phyloP scores from a whole-genome alignment of 2,888 invertebrate species.

The Drosophila nigritarsus region DNA sequence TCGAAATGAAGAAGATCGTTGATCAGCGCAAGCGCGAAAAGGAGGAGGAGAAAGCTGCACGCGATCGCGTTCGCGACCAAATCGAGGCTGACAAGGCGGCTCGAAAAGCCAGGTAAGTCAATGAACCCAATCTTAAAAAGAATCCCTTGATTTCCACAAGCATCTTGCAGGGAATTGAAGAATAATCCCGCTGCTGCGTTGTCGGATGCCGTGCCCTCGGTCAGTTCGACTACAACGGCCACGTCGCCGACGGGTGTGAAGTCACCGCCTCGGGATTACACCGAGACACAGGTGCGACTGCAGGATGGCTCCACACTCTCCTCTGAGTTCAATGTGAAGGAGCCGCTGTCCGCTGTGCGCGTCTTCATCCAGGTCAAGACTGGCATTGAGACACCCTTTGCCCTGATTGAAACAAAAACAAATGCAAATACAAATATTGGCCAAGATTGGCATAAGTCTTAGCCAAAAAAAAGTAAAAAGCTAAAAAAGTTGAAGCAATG shows the following conservation, averaged over 20 bases:
- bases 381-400: slow-evolving; percentile 86
- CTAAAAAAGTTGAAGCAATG: background rate
- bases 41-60: slow-evolving; percentile 89
- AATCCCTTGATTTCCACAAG: background rate
- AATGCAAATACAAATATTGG: slow-evolving; percentile 2
- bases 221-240: slow-evolving; percentile 62
- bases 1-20: slow-evolving; percentile 85
- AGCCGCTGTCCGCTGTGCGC: slow-evolving; percentile 87
- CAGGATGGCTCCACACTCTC: slow-evolving; percentile 91
- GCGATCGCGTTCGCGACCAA: slow-evolving; percentile 92
- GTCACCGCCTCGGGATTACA: slow-evolving; percentile 53
- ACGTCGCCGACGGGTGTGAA: slow-evolving; percentile 50
- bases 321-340: slow-evolving; percentile 89
- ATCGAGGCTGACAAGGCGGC: slow-evolving; percentile 94
- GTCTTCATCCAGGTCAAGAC: slow-evolving; percentile 77
- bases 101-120: slow-evolving; percentile 85
- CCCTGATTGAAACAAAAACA: slow-evolving; percentile 86
- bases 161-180: slow-evolving; percentile 46
- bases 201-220: slow-evolving; percentile 69
- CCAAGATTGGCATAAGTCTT: slow-evolving; percentile 8
- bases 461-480: background rate
- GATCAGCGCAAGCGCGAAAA: slow-evolving; percentile 88
- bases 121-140: no score
- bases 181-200: slow-evolving; percentile 68
- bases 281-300: slow-evolving; percentile 90